Percentiles rank a stretch among this genome's conserved stretches.
Conservation (phyloP, 2,797 vertebrate species). For the Macroramphosus scolopax region DNA sequence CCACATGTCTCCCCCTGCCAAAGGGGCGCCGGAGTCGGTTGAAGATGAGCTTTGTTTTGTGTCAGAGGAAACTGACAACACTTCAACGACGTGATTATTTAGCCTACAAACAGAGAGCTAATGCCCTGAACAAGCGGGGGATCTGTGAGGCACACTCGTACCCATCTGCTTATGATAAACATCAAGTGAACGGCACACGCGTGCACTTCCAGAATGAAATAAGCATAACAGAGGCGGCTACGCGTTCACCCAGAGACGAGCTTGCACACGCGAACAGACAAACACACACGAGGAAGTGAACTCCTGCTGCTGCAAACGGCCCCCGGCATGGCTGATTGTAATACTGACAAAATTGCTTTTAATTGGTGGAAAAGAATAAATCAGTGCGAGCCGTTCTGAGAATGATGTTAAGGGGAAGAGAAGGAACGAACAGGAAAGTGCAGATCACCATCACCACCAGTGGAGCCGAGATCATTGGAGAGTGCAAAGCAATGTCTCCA, state of each 20-base stretch:
- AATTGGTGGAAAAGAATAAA: slow-evolving; percentile 71
- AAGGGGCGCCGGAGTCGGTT: slow-evolving; percentile 43
- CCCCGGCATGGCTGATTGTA: slow-evolving; percentile 59
- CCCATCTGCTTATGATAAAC: slow-evolving; percentile 47
- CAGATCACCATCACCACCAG: too few species aligned
- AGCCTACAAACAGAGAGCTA: slow-evolving; percentile 58
- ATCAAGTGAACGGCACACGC: slow-evolving; percentile 7
- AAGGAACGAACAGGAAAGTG: too few species aligned
- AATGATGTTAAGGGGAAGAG: too few species aligned
- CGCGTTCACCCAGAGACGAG: too few species aligned
- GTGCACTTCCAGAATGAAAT: background rate
- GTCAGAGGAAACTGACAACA: slow-evolving; percentile 63
- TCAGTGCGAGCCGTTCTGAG: slow-evolving; percentile 72
- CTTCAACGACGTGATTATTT: slow-evolving; percentile 72
- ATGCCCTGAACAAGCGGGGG: slow-evolving; percentile 56
- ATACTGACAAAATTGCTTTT: slow-evolving; percentile 72
- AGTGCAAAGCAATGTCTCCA: slow-evolving; percentile 26
- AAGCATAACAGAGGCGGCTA: slow-evolving; percentile 30
- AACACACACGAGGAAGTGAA: too few species aligned
- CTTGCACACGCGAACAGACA: too few species aligned
- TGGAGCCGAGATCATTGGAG: too few species aligned
- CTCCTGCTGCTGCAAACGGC: too few species aligned
- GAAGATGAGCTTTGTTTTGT: slow-evolving; percentile 70
- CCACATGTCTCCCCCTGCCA: slow-evolving; percentile 37
- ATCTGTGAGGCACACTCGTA: slow-evolving; percentile 47